These are phyloP conservation scores for Drosophila carrolli DNA, from an alignment of 1,140 invertebrate genomes.

Conservation along the genomic window DNA sequence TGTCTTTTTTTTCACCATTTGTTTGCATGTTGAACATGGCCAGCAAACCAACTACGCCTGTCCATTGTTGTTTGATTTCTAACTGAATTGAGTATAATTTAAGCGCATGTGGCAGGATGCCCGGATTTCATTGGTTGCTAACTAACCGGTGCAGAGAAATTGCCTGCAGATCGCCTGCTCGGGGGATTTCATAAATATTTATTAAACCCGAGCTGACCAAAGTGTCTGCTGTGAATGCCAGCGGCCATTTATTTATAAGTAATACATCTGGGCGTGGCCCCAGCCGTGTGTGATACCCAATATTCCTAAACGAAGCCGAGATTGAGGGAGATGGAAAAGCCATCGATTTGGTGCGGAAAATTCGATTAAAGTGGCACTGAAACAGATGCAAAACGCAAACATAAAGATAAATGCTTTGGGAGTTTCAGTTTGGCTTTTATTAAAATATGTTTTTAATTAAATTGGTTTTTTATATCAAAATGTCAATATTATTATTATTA, in stretches of 20 bases:
- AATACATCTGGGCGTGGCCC: constrained; percentile 27
- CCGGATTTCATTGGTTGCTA: constrained; percentile 34
- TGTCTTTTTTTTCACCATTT: constrained; percentile 74
- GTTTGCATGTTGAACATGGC: constrained; percentile 78
- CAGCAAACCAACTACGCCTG: constrained; percentile 46
- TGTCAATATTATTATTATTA: too few relatives aligned
- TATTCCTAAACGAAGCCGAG: constrained; percentile 11
- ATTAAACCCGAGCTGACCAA: constrained; percentile 44
- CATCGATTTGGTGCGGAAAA: constrained; percentile 15
- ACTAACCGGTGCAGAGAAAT: constrained; percentile 18
- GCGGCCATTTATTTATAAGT: constrained; percentile 53
- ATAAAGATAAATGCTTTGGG: too few relatives aligned
- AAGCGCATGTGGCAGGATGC: constrained; percentile 29
- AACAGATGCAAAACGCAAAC: constrained; percentile 21
- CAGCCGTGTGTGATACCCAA: constrained; percentile 36
- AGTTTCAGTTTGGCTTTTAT: background rate
- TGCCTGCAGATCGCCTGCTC: constrained; percentile 27
- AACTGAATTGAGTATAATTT: constrained; percentile 70
- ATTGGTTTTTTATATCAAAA: too few relatives aligned
- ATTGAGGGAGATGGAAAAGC: constrained; percentile 29
- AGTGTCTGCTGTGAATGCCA: constrained; percentile 55
- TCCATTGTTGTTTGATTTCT: constrained; percentile 79
- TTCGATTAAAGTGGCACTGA: constrained; percentile 40
- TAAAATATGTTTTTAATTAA: too few relatives aligned
- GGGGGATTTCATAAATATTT: constrained; percentile 56